Evolutionary conservation across 1,140 invertebrate species (phyloP).

Genomic region (Drosophila ogumai): DNA sequence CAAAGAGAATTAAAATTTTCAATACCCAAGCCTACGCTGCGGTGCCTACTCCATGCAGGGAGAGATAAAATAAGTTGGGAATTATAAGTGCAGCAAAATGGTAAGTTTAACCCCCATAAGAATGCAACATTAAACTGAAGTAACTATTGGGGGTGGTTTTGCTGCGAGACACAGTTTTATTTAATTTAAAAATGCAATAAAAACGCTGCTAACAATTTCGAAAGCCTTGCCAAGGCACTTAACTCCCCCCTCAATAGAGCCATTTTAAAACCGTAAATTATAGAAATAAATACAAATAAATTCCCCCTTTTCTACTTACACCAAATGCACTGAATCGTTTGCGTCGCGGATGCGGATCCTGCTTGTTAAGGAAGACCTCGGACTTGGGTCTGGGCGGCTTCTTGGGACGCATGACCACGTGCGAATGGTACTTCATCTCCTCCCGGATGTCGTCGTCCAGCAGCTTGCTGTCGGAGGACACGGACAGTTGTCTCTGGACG

Average conservation of each 20-base stretch:
- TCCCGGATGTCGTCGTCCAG: conserved; percentile 93
- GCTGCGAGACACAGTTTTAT: not conserved
- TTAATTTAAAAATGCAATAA: not conserved
- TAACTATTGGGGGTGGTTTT: not conserved
- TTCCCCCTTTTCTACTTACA: conserved; percentile 87
- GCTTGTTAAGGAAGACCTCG: conserved; percentile 91
- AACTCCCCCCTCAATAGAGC: not conserved
- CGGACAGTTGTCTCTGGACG: conserved; percentile 94
- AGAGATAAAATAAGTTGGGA: conserved; percentile 54
- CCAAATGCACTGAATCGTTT: conserved; percentile 96
- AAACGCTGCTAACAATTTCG: not conserved
- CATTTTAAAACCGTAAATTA: not conserved
- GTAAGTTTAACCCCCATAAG: not conserved
- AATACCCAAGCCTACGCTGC: conserved; percentile 1
- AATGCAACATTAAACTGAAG: conserved; percentile 56
- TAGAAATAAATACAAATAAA: not conserved
- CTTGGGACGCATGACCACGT: conserved; percentile 94
- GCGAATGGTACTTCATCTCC: conserved; percentile 87
- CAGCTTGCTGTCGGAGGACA: conserved; percentile 95
- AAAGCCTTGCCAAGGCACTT: not conserved
- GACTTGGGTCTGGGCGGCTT: conserved; percentile 95
- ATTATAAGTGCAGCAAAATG: conserved; percentile 22
- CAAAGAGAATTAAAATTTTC: conserved; percentile 80
- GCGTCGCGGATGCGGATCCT: conserved; percentile 88
- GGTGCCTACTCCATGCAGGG: not conserved